Evolutionary conservation across 2,888 invertebrate genomes (phyloP), one percentile per base, ranked within the genome.

Genomic region (Phaedon cochleariae): DNA sequence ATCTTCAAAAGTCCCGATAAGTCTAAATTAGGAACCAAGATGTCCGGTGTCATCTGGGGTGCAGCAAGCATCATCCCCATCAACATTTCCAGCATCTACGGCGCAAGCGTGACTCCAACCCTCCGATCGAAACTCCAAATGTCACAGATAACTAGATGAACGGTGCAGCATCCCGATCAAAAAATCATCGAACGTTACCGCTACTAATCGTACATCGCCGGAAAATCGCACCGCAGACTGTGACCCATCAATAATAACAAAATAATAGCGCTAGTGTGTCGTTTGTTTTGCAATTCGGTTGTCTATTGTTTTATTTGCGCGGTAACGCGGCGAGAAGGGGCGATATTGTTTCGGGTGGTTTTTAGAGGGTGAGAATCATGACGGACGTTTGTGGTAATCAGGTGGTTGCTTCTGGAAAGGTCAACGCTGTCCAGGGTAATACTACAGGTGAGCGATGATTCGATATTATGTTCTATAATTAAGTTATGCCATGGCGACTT

Each of bases 171-270:
- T 41, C 41, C 41, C 41, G 31, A 34, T 34, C 31, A 10, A 54
- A 59, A 66, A 60, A 65, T 46, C 45, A 15, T 70, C 66, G 68
- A 60, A 62, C 46, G 45, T 37, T 17, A 37, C 58, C 70, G 70
- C 53, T 20, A 5, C 17, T 31, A 15, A 52, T 57, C 70, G 65
- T 55, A 37, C 18, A 51, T 15, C 34, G 22, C 61, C 62, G 64
- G 41, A 3, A 7, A 26, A 26, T 5, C 3, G 26, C 26, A 26
- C 26, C 7, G 34, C 41, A n/a, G 15, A n/a, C 41, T 12, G 41
- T 15, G 41, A 41, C 15, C 15, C 41, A 41, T 41, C 15, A 15
- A 15, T 2, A 34, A 41, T 4, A 41, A 15, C 41, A 15, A 41
- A 41, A 41, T 15, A 41, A 41, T 41, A 15, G 15, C 12, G 41